Evolutionary conservation across 2,113 vertebrate genomes (phyloP).

Genomic region (Desmodus rotundus): DNA sequence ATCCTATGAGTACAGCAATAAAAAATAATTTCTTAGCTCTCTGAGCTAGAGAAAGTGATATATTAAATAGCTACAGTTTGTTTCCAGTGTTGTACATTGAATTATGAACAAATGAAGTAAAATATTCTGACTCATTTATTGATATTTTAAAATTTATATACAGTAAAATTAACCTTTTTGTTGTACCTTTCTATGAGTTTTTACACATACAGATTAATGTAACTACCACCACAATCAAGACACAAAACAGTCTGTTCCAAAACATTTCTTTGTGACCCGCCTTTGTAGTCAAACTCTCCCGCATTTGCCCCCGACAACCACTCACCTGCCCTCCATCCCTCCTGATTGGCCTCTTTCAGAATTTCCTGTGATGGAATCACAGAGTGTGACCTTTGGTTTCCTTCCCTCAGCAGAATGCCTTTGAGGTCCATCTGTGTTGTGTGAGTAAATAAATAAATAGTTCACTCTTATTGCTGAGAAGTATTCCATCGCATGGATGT

Average conservation of each 20-base stretch:
- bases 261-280: background rate
- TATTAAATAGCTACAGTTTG: background rate
- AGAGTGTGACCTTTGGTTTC: background rate
- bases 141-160: background rate
- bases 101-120: background rate
- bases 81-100: background rate
- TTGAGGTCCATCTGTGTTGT: background rate
- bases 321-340: background rate
- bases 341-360: background rate
- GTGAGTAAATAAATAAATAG: background rate
- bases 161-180: background rate
- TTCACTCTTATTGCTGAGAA: background rate
- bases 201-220: background rate
- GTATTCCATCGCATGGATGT: background rate
- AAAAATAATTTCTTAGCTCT: slow-evolving; percentile 41
- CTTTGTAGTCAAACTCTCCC: background rate
- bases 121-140: background rate
- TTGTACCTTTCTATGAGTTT: background rate
- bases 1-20: slow-evolving; percentile 34
- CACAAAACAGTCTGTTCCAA: background rate
- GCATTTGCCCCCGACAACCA: background rate
- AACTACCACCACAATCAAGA: background rate
- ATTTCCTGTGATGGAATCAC: background rate
- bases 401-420: background rate
- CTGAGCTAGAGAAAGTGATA: slow-evolving; percentile 34